Percentiles rank a stretch among this genome's conserved stretches.
Conservation (phyloP, 1,140 invertebrate genomes). For the Camponotus pennsylvanicus region DNA sequence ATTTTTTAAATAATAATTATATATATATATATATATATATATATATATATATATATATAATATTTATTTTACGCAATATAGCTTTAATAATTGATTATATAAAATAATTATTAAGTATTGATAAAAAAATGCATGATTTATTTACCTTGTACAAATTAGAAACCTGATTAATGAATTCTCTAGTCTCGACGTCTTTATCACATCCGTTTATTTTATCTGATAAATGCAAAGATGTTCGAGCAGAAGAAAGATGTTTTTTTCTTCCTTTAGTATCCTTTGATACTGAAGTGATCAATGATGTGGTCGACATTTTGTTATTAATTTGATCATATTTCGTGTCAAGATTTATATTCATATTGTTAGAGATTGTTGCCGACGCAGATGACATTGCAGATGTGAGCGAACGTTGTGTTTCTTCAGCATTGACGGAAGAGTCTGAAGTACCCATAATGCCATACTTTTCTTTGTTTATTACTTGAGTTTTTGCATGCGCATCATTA, state of each 20-base stretch:
- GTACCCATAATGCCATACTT: background rate
- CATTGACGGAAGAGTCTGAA: background rate
- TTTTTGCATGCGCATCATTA: background rate
- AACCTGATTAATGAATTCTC: background rate
- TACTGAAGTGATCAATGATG: background rate
- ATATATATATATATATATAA: background rate
- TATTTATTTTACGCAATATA: background rate
- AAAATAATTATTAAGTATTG: background rate
- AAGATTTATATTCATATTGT: background rate
- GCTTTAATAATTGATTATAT: background rate
- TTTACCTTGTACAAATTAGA: constrained; percentile 1
- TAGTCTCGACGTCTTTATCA: background rate
- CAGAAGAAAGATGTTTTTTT: background rate
- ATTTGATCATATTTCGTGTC: background rate
- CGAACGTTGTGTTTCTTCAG: background rate
- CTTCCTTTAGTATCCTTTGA: background rate
- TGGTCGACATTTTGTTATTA: background rate
- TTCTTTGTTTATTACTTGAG: background rate
- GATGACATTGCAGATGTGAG: background rate
- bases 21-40: background rate
- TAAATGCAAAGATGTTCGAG: background rate
- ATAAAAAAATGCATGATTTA: background rate
- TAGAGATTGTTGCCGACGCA: background rate
- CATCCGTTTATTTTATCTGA: background rate
- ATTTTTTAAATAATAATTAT: too few species aligned